Evolutionary conservation across 2,888 invertebrate species (phyloP).

Genomic region (Andrena fulva): DNA sequence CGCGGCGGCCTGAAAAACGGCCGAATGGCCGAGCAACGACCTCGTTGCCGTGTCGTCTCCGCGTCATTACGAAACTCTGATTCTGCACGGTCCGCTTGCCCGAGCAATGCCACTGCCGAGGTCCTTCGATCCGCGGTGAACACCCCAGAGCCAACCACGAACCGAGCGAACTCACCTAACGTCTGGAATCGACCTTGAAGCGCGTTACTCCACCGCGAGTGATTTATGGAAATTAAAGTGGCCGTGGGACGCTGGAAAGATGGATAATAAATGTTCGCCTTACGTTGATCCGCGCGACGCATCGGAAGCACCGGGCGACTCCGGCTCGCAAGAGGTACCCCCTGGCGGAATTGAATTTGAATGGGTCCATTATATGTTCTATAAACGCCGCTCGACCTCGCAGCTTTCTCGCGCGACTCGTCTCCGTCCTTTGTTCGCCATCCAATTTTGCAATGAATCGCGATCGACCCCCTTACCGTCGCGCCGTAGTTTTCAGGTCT

Average conservation of each 20-base stretch:
- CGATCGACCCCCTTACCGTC: constrained; percentile 48
- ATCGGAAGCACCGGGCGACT: not conserved
- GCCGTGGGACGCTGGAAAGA: not conserved
- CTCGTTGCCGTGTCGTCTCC: constrained; percentile 46
- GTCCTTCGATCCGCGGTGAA: constrained; percentile 1
- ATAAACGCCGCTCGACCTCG: constrained; percentile 48
- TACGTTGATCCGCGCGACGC: not conserved
- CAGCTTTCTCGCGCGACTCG: constrained; percentile 36
- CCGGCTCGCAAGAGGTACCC: constrained; percentile 36
- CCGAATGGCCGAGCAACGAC: constrained; percentile 59
- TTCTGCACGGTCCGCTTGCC: constrained; percentile 20
- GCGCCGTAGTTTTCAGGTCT: constrained; percentile 37
- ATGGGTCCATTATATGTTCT: constrained; percentile 67
- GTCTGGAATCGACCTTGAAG: not conserved
- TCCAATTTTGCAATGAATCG: constrained; percentile 66
- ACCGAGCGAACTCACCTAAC: not conserved
- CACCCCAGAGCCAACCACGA: not conserved
- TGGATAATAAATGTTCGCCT: constrained; percentile 26
- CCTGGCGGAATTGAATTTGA: constrained; percentile 65
- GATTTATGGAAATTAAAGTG: constrained; percentile 26
- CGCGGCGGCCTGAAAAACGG: constrained; percentile 38
- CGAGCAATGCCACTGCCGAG: not conserved
- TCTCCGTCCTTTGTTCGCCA: constrained; percentile 51
- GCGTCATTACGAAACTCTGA: constrained; percentile 50
- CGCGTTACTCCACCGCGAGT: not conserved